phyloP scores from a whole-genome alignment of 2,113 vertebrate species.

The Zosterops borbonicus region DNA sequence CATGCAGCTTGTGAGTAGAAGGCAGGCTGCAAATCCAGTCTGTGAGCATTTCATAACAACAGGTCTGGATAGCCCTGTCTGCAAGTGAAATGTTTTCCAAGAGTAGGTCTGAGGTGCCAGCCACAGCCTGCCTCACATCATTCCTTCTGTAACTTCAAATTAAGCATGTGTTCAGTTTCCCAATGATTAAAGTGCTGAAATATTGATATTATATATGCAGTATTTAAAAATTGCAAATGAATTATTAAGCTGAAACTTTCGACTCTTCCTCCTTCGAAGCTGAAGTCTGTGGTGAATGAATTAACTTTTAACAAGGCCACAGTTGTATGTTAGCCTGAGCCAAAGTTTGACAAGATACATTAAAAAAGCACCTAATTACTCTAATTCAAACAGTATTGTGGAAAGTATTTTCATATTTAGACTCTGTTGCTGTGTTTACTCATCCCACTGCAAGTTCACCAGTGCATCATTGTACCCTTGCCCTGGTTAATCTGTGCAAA shows the following conservation, averaged over 20 bases:
- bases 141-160: not conserved
- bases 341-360: not conserved
- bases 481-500: not conserved
- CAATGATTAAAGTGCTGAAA: not conserved
- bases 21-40: not conserved
- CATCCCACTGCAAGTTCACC: not conserved
- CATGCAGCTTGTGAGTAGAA: not conserved
- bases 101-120: not conserved
- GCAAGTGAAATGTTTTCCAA: not conserved
- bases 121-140: not conserved
- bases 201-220: not conserved
- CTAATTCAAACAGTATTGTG: not conserved
- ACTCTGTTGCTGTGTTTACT: not conserved
- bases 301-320: not conserved
- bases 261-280: not conserved
- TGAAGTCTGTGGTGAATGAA: not conserved
- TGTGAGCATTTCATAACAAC: not conserved
- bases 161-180: not conserved
- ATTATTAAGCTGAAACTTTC: not conserved
- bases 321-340: not conserved
- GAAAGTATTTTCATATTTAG: not conserved
- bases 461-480: not conserved
- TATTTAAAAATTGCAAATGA: not conserved
- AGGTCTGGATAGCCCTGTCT: not conserved
- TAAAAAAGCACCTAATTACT: not conserved